Evolutionary conservation across 2,797 vertebrate genomes (phyloP), one percentile per base, ranked within the genome.

Genomic region (Coluber constrictor): DNA sequence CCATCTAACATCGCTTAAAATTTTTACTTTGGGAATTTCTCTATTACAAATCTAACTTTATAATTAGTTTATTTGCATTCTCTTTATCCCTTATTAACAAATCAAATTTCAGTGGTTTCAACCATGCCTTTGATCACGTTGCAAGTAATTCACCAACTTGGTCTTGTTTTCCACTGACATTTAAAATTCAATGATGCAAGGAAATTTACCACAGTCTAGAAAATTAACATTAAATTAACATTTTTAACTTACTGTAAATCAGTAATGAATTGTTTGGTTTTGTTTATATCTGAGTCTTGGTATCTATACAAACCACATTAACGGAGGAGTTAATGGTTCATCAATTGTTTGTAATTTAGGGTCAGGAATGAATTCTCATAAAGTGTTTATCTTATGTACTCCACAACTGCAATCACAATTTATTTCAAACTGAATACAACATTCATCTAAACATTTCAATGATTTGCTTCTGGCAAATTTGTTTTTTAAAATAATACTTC

Each of bases 61-160:
- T 97, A 97, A 97, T 97, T 95, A 97, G 95, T 94, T 94, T 96
- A 96, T 97, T 95, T 96, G 95, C 96, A 97, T 98, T 96, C 96
- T 95, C 95, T 97, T 97, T 98, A 97, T 96, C 94, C 93, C 90
- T 96, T 94, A 97, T 97, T 97, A 97, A 97, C 97, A 97, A 97
- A 95, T 96, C 87, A 96, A 95, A 94, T 94, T 91, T 95, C n/a
- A 57, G 79, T 43, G 3, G 54, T 94, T 96, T 90, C 95, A 94
- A 93, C 88, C 0, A 0, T n/a, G 54, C 59, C 95, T 98, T 97
- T 97, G 97, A 97, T 98, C 12, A 10, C 5, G 2, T 51, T 37
- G 74, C 23, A 96, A 91, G 79, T 89, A 94, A 60, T 91, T 96
- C 95, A 18, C 93, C 74, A 96, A 27, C 61, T 23, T 61, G 74